phyloP scores from a whole-genome alignment of 1,140 invertebrate genomes.

The Drosophila varians region DNA sequence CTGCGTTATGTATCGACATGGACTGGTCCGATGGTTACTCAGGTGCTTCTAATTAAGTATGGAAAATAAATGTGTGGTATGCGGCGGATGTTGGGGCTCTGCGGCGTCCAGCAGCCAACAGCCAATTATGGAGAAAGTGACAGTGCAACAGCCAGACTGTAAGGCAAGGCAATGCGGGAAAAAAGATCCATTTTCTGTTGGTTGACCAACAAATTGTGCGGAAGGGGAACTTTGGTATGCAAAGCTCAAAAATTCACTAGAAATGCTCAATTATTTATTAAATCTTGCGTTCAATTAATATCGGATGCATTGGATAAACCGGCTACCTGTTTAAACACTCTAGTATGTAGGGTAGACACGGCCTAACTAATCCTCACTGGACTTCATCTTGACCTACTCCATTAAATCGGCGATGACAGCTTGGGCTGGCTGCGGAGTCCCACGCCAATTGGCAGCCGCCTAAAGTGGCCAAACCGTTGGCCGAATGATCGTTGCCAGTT shows the following conservation, averaged over 20 bases:
- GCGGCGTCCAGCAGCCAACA: conserved; percentile 25
- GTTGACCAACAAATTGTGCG: conserved; percentile 1
- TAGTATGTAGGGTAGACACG: too few species aligned
- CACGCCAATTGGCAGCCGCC: conserved; percentile 34
- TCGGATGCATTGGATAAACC: too few species aligned
- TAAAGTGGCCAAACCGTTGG: conserved; percentile 53
- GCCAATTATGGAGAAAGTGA: conserved; percentile 72
- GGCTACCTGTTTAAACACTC: too few species aligned
- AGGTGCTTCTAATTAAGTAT: conserved; percentile 47
- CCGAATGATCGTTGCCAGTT: conserved; percentile 38
- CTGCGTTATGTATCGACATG: conserved; percentile 5
- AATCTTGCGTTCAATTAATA: not conserved
- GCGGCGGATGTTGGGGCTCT: conserved; percentile 39
- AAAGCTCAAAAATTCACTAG: conserved; percentile 16
- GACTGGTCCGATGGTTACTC: conserved; percentile 16
- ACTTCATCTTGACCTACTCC: conserved; percentile 63
- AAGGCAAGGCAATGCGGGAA: conserved; percentile 3
- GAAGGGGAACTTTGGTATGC: conserved; percentile 9
- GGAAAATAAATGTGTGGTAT: conserved; percentile 47
- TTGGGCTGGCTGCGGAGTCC: conserved; percentile 21
- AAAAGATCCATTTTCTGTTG: conserved; percentile 16
- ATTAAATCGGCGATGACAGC: conserved; percentile 37
- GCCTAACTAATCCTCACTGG: too few species aligned
- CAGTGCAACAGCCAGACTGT: conserved; percentile 21
- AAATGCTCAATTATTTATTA: not conserved